Evolutionary conservation across 2,797 vertebrate species (phyloP).

Genomic region (Artibeus lituratus): DNA sequence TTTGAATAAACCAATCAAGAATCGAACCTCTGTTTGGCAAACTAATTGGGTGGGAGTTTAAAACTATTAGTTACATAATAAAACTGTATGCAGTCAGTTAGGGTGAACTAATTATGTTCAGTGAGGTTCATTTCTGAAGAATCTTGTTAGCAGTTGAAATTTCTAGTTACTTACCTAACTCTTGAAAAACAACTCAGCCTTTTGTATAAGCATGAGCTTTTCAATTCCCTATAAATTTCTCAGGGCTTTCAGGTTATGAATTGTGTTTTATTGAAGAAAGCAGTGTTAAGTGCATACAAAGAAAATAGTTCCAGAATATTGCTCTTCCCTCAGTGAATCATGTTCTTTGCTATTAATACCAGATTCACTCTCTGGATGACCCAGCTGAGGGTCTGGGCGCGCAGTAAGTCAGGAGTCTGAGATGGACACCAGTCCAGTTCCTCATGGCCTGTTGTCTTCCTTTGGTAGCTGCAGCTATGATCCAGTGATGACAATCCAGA

Average conservation of each 20-base stretch:
- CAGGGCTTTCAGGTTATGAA: slow-evolving; percentile 23
- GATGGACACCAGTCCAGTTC: neutral
- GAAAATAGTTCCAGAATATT: neutral
- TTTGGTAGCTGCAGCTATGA: neutral
- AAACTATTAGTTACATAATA: slow-evolving; percentile 81
- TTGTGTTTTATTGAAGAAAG: neutral
- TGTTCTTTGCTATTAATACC: neutral
- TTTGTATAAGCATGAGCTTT: slow-evolving; percentile 59
- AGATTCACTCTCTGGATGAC: neutral
- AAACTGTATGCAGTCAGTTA: slow-evolving; percentile 81
- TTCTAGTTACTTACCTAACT: slow-evolving; percentile 52
- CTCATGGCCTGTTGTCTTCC: neutral
- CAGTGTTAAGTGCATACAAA: neutral
- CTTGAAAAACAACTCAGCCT: slow-evolving; percentile 70
- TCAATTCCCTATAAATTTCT: slow-evolving; percentile 39
- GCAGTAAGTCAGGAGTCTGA: neutral
- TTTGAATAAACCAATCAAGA: slow-evolving; percentile 62
- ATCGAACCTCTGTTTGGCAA: slow-evolving; percentile 77
- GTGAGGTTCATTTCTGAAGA: slow-evolving; percentile 60
- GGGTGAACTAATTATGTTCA: slow-evolving; percentile 78
- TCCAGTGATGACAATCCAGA: neutral
- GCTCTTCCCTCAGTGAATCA: neutral
- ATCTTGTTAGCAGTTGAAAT: slow-evolving; percentile 77
- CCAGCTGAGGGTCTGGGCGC: neutral
- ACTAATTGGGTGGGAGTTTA: slow-evolving; percentile 78